Evolutionary conservation across 2,797 vertebrate genomes (phyloP).

Genomic region (Rhinophrynus dorsalis): DNA sequence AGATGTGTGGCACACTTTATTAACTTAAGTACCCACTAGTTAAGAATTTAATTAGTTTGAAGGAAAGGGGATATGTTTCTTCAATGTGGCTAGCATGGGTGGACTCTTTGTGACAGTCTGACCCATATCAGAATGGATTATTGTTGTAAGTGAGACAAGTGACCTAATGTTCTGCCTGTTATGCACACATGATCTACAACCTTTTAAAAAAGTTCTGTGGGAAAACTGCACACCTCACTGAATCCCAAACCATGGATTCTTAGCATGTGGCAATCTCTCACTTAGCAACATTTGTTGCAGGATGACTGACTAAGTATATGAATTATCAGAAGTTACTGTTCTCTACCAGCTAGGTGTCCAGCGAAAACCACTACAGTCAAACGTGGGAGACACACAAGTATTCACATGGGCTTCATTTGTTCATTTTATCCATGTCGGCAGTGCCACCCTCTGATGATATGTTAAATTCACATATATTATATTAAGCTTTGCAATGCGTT

Average conservation of each 20-base stretch:
- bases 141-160: slow-evolving; percentile 85
- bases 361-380: slow-evolving; percentile 64
- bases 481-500: no score
- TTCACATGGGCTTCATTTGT: slow-evolving; percentile 49
- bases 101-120: slow-evolving; percentile 77
- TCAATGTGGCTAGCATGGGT: slow-evolving; percentile 76
- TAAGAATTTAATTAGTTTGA: slow-evolving; percentile 86
- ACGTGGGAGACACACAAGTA: slow-evolving; percentile 66
- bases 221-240: slow-evolving; percentile 77
- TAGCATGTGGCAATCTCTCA: slow-evolving; percentile 76
- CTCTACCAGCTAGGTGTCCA: slow-evolving; percentile 80
- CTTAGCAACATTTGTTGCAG: slow-evolving; percentile 82
- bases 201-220: slow-evolving; percentile 84
- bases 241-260: slow-evolving; percentile 73
- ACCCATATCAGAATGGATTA: slow-evolving; percentile 84
- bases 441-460: slow-evolving; percentile 61
- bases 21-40: slow-evolving; percentile 78
- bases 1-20: slow-evolving; percentile 84
- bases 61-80: slow-evolving; percentile 74
- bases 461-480: neutral
- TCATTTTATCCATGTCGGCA: slow-evolving; percentile 51
- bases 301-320: slow-evolving; percentile 66
- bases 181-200: slow-evolving; percentile 83
- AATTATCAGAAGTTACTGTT: slow-evolving; percentile 73
- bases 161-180: slow-evolving; percentile 82